phyloP scores from a whole-genome alignment of 2,888 invertebrate genomes.

The Bugula neritina region DNA sequence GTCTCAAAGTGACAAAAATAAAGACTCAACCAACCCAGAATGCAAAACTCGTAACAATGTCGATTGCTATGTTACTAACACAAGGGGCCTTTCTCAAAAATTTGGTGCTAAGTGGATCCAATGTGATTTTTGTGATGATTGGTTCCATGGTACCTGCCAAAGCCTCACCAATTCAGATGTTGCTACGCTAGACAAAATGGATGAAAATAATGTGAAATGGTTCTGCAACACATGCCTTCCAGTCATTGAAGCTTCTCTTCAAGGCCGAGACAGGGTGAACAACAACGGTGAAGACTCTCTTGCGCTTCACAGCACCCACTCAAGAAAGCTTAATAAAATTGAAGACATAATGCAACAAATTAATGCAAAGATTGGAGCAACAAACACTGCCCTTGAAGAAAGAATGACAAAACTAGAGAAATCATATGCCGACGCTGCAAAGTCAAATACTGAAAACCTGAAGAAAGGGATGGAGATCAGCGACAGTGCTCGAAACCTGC shows the following conservation, averaged over 20 bases:
- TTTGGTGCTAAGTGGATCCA: neutral
- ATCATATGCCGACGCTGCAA: neutral
- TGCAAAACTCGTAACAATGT: neutral
- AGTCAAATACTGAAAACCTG: neutral
- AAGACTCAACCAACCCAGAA: no score
- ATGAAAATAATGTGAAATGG: slow-evolving; percentile 1
- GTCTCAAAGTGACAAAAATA: no score
- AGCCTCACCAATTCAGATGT: neutral
- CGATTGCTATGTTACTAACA: neutral
- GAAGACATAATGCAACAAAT: neutral
- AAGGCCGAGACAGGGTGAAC: no score
- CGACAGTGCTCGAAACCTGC: neutral
- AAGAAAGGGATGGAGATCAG: neutral
- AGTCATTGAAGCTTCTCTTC: neutral
- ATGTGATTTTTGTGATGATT: neutral
- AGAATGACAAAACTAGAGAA: neutral
- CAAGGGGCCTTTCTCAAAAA: no score
- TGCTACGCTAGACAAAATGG: neutral
- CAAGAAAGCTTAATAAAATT: neutral
- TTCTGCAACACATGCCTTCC: neutral
- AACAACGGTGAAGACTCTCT: neutral
- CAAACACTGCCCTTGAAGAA: neutral
- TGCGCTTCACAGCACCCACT: neutral
- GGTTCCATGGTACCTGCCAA: slow-evolving; percentile 3
- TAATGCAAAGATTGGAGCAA: neutral